Base-by-base conservation (phyloP, 1,140 invertebrate species). In the Theocolax elegans region DNA sequence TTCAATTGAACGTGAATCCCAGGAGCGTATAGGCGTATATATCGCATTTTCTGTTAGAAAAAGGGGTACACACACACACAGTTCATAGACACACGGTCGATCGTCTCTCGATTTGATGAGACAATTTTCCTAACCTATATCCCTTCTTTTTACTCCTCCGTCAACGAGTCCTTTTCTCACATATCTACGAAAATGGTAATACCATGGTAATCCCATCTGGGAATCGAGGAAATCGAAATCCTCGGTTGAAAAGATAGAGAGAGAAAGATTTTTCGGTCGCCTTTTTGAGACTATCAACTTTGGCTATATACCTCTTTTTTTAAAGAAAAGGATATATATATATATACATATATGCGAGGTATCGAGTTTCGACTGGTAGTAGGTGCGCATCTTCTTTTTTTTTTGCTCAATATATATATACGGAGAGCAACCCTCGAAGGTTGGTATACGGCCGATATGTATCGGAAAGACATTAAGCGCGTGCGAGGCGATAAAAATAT, bases 401-500 rank as follows among this genome's bases (percentile, higher is more conserved):
- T 35, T 35, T 35, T 35, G 31, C 31, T 10, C 31, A 6, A n/a
- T n/a, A n/a, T n/a, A n/a, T n/a, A n/a, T n/a, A n/a, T n/a, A n/a
- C n/a, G n/a, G n/a, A n/a, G n/a, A n/a, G n/a, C n/a, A n/a, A n/a
- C n/a, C n/a, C n/a, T n/a, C n/a, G n/a, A n/a, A n/a, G n/a, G n/a
- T n/a, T n/a, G n/a, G n/a, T n/a, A 35, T 35, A 7, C 17, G 0
- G 13, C 2, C 38, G 38, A 35, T n/a, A 65, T 53, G 48, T 67
- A 67, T 59, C 44, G 65, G 65, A 67, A 67, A 67, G 54, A 59
- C 65, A 59, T 67, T 67, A 59, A 44, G 31, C n/a, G n/a, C 25
- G 48, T 12, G 8, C 1, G 38, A n/a, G 64, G 17, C 64, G 42
- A 59, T 67, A 58, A 67, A 58, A 59, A 59, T 59, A 59, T 59